Conservation (phyloP, 2,888 invertebrate species). For the Drosophila kokeensis region DNA sequence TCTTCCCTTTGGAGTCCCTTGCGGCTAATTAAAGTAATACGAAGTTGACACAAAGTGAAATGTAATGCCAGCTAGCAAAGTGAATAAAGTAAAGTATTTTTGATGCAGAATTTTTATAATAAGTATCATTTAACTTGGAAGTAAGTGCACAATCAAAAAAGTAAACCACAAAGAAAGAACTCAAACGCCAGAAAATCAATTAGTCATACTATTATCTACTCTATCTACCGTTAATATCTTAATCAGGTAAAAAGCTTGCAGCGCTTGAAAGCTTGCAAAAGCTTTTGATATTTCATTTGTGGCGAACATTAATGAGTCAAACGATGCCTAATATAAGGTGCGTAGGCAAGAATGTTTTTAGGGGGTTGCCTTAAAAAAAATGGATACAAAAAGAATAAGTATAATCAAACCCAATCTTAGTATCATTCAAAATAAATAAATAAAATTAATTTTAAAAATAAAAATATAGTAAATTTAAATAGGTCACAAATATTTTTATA, state of each 20-base stretch:
- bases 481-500: background rate
- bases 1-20: background rate
- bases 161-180: background rate
- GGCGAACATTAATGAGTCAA: background rate
- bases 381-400: background rate
- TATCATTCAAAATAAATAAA: background rate
- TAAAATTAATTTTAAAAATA: background rate
- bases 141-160: background rate
- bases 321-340: conserved; percentile 4
- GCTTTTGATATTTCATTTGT: conserved; percentile 17
- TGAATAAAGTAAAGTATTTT: background rate
- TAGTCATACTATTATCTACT: background rate
- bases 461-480: background rate
- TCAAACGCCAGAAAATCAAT: background rate
- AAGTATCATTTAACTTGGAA: background rate
- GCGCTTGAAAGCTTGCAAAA: conserved; percentile 3
- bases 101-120: background rate
- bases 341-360: background rate
- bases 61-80: background rate
- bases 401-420: background rate
- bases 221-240: background rate
- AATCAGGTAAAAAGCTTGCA: background rate
- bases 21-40: conserved; percentile 5
- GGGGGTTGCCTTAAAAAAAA: background rate
- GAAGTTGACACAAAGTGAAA: background rate